phyloP scores from a whole-genome alignment of 2,113 vertebrate species.

The Platanista minor region DNA sequence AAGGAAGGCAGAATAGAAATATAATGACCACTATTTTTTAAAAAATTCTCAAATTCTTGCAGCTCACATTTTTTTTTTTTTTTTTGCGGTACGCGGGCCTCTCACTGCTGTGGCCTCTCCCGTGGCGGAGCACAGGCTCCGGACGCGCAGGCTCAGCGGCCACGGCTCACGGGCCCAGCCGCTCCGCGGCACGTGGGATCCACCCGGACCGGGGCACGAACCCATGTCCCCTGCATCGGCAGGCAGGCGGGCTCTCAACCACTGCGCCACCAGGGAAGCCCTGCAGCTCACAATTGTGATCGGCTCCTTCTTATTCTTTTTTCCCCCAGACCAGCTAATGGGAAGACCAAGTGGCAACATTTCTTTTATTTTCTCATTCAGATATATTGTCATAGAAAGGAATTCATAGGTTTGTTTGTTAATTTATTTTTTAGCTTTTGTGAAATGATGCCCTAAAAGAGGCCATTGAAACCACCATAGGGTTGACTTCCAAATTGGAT shows the following conservation, averaged over 20 bases:
- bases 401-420: not conserved
- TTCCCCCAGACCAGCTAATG: not conserved
- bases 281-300: not conserved
- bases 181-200: no score
- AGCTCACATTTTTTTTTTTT: no score
- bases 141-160: no score
- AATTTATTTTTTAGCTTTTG: not conserved
- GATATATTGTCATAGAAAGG: not conserved
- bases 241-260: no score
- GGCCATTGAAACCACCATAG: not conserved
- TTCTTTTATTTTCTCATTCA: not conserved
- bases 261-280: no score
- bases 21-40: not conserved
- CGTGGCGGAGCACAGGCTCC: no score
- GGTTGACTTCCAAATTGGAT: slow-evolving; percentile 40
- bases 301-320: not conserved
- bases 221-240: no score
- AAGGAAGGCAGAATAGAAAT: not conserved
- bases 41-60: not conserved
- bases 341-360: not conserved
- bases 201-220: no score
- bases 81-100: no score
- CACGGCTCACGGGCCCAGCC: no score
- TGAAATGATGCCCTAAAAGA: slow-evolving; percentile 16
- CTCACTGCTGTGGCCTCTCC: no score